Evolutionary conservation across 1,140 invertebrate species (phyloP), one percentile per base, ranked within the genome.

Genomic region (Hyphantria cunea): DNA sequence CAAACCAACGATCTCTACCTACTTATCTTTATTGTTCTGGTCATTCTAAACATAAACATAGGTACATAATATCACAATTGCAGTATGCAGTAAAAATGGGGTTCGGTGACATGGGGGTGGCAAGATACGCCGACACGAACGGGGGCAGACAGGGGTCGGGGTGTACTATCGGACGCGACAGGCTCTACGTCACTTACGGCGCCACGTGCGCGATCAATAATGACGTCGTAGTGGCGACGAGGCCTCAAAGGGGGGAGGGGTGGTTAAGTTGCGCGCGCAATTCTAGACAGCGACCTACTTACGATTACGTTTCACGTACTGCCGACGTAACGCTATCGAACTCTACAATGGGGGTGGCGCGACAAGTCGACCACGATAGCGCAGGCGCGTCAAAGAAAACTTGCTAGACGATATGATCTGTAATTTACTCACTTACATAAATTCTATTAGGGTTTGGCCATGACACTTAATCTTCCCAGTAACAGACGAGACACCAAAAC

Each of bases 161-260:
- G 78, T 54, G 72, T 82, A 85, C 80, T 83, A 86, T 68, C 75
- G 82, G 62, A 77, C 80, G 81, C 81, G 84, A 79, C 80, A 71
- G 71, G 52, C 70, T 70, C 86, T 89, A 89, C 86, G 86, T 89
- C 86, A 89, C 76, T 81, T 75, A 84, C 84, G 84, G 84, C 82
- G 84, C 84, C 86, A 87, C 84, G 86, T 87, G 83, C 79, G 49
- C 80, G 84, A 89, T 89, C 86, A 80, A 89, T 89, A 89, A 72
- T 89, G 86, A 89, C 86, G 84, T 87, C 78, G 86, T 78, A 75
- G 73, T 64, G 54, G 60, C 50, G 54, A 52, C 37, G 55, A 17
- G 63, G 17, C 68, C 42, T 49, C 13, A 68, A 62, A 13, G 33
- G 44, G n/a, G 15, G 64, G 54, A 47, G 39, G 64, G 31, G 37